phyloP scores from a whole-genome alignment of 2,113 vertebrate genomes.

The Odocoileus hemionus region DNA sequence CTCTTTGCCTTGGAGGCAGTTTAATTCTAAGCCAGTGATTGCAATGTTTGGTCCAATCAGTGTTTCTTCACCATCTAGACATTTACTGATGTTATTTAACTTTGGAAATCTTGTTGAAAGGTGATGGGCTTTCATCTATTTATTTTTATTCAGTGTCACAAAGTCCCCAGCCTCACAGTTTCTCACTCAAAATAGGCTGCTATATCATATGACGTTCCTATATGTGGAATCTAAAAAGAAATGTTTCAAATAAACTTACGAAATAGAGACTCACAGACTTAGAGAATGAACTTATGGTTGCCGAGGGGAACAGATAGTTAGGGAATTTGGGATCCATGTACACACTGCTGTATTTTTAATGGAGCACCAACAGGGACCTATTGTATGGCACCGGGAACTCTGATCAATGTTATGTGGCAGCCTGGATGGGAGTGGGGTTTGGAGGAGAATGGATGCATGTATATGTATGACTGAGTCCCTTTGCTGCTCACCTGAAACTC shows the following conservation, averaged over 20 bases:
- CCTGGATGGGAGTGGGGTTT: neutral
- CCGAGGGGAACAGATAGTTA: neutral
- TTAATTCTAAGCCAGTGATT: neutral
- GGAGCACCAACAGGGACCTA: neutral
- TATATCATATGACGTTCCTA: neutral
- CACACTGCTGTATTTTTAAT: neutral
- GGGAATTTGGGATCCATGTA: neutral
- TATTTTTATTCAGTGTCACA: neutral
- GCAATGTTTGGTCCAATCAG: neutral
- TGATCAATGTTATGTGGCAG: neutral
- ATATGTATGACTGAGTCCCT: neutral
- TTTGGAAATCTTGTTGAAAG: neutral
- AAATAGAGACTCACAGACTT: neutral
- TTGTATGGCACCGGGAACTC: neutral
- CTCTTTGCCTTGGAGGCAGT: neutral
- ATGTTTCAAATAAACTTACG: neutral
- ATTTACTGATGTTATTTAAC: neutral
- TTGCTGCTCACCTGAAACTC: neutral
- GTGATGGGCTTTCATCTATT: neutral
- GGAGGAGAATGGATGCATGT: neutral
- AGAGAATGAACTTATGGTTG: neutral
- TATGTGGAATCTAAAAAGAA: neutral
- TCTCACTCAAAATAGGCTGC: neutral
- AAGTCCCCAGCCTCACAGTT: neutral
- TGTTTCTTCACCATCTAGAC: conserved; percentile 1